These are phyloP conservation scores for Meteorus colon DNA, from an alignment of 2,888 invertebrate species.

Conservation along the genomic window DNA sequence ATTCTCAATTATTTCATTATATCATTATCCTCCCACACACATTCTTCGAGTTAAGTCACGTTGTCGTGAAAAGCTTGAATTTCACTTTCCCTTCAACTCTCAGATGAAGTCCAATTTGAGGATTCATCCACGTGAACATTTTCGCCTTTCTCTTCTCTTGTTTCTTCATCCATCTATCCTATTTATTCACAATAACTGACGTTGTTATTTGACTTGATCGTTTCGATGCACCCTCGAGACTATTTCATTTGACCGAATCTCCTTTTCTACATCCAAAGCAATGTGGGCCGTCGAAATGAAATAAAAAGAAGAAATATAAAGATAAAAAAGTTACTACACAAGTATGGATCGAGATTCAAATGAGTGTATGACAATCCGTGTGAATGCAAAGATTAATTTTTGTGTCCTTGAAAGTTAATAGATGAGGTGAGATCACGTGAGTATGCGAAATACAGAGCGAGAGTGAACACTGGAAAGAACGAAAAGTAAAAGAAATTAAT, in stretches of 20 bases:
- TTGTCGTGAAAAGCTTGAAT: slow-evolving; percentile 1
- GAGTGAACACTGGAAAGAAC: slow-evolving; percentile 7
- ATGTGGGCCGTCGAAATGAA: slow-evolving; percentile 32
- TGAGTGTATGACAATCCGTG: slow-evolving; percentile 19
- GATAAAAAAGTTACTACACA: slow-evolving; percentile 30
- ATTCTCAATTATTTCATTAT: neutral
- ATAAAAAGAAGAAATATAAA: slow-evolving; percentile 14
- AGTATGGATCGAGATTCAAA: slow-evolving; percentile 24
- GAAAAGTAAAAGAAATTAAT: slow-evolving; percentile 33
- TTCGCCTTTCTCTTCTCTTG: neutral
- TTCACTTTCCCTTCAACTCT: neutral
- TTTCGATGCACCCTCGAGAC: neutral
- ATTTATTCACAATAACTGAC: neutral
- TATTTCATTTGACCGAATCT: neutral
- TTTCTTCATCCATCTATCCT: neutral
- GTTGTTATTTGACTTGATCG: neutral
- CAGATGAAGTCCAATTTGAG: neutral
- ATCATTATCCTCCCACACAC: neutral
- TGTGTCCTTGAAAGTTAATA: slow-evolving; percentile 24
- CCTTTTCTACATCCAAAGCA: slow-evolving; percentile 7
- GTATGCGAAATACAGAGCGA: neutral
- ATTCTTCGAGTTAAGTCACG: slow-evolving; percentile 11
- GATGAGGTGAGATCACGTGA: neutral
- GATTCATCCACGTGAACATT: neutral
- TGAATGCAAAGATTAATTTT: slow-evolving; percentile 21